Base-by-base conservation (phyloP, 2,113 vertebrate species). In the Chaetorhynchus papuensis region DNA sequence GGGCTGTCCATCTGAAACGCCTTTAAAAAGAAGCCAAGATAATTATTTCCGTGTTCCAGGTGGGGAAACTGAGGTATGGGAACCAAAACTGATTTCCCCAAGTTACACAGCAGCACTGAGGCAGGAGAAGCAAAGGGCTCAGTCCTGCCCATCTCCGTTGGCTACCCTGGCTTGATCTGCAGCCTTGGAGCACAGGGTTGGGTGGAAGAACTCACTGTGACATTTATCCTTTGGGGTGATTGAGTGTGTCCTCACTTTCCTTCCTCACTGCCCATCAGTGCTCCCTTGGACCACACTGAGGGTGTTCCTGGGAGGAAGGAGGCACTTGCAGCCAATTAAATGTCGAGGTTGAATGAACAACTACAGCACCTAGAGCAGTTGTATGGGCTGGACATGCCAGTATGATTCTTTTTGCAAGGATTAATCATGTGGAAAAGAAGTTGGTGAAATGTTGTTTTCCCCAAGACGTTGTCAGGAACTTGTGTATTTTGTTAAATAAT, bases 11-110 rank as follows among this genome's bases (percentile, higher is more conserved):
- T 77, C 89, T 89, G 84, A 71, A 93, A 92, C 94, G 68, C 71
- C 78, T 95, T 83, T 90, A 93, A 85, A 95, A 93, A 91, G 78
- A 93, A 90, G 90, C 27, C 70, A 85, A 54, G 59, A 74, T 85
- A 81, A 90, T 53, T 70, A 78, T 72, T 95, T 87, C 94, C 8
- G 1, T 63, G 19, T 88, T 90, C 84, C 63, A 79, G 69, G 75
- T 68, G 77, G 45, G 53, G 57, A 93, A 95, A 85, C 39, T 66
- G 93, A 93, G 78, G 81, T 22, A 27, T 2, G 1, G 50, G 66
- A 85, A 72, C 42, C 57, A 79, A 85, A 93, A 18, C 17, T 0
- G 0, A 26, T 89, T 94, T 72, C n/a, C 37, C 35, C 24, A 47
- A 53, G 41, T 49, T 37, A 23, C 49, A 37, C 6, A 75, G 65